Conservation (phyloP, 2,888 invertebrate species). For the Strigamia maritima region DNA sequence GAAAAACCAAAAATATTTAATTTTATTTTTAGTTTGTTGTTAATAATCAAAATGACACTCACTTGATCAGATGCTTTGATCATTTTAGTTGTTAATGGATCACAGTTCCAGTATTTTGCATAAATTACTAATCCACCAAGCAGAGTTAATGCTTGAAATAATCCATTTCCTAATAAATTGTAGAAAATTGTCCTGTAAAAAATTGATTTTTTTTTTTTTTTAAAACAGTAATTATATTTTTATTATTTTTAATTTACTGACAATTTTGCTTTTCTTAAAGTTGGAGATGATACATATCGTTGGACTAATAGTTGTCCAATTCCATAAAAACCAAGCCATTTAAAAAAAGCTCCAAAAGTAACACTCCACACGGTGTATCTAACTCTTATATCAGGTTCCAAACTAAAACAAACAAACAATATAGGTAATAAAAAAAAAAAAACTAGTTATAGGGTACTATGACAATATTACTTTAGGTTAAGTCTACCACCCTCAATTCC, state of each 20-base stretch:
- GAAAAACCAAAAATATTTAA: background rate
- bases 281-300: constrained; percentile 54
- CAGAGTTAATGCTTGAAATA: background rate
- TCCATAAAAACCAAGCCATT: constrained; percentile 53
- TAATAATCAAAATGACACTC: background rate
- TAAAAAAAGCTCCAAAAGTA: constrained; percentile 53
- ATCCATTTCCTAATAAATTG: background rate
- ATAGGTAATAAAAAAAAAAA: no score
- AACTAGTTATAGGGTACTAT: background rate
- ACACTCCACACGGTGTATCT: constrained; percentile 56
- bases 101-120: constrained; percentile 49
- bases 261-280: constrained; percentile 53
- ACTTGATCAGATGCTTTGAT: constrained; percentile 34
- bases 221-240: background rate
- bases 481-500: constrained; percentile 46
- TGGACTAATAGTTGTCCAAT: constrained; percentile 58
- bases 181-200: background rate
- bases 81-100: constrained; percentile 45
- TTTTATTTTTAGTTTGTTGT: background rate
- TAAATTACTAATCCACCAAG: constrained; percentile 48
- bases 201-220: background rate
- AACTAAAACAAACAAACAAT: constrained; percentile 47
- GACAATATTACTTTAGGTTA: constrained; percentile 44
- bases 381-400: constrained; percentile 52
- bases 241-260: constrained; percentile 42